Evolutionary conservation across 2,888 invertebrate species (phyloP), one percentile per base, ranked within the genome.

Genomic region (Pandemis heparana): DNA sequence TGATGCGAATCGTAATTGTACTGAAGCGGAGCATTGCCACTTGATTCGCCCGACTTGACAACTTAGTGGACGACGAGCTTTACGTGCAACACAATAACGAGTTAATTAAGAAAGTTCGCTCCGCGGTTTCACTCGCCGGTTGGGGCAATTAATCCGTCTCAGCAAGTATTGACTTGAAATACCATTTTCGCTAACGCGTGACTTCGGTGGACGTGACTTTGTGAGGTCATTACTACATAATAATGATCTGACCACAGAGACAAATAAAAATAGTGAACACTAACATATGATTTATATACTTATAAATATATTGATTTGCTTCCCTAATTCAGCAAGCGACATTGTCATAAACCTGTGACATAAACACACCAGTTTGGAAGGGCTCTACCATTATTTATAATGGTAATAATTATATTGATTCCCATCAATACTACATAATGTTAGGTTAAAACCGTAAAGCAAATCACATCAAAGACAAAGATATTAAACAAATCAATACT

Each of bases 51-150:
- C 9, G 23, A 14, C 60, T 41, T 41, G 71, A 39, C 70, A 75
- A 77, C 77, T 74, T 74, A 9, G 78, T 80, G 77, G 75, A 73
- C 75, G 66, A 68, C 72, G 71, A 60, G 73, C 66, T 70, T 77
- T 82, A 78, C 80, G 82, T 79, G 81, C 78, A 75, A 74, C 79
- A 84, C 82, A 82, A 83, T 85, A 83, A 84, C 80, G 82, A 84
- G 83, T 84, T 85, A 86, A 86, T 85, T 85, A 85, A 82, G 82
- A 84, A 85, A 86, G 83, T 85, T 85, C 79, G 78, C 78, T 77
- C 76, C 74, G 83, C 79, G 83, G 82, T 81, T 81, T 80, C 79
- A 73, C 78, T 80, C 77, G 71, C 63, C 60, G 38, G n/a, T 60
- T 14, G 74, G 77, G 77, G 77, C 81, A 79, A 82, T 82, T 82